Percentiles rank a stretch among this genome's conserved stretches.
phyloP scores from a whole-genome alignment of 2,888 invertebrate species.

The Diplazon laetatorius region DNA sequence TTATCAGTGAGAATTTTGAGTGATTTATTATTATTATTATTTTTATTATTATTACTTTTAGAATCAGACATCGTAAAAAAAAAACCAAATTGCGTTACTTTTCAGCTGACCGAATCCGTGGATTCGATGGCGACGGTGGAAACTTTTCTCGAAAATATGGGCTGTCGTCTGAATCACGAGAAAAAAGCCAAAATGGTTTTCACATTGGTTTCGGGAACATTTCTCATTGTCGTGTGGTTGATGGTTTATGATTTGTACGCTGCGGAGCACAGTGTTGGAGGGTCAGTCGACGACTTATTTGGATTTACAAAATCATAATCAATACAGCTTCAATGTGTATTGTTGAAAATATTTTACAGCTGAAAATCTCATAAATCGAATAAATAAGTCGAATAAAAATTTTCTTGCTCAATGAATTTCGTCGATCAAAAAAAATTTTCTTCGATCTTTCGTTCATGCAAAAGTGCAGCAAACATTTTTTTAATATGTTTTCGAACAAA shows the following conservation, averaged over 20 bases:
- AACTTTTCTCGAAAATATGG: conserved; percentile 49
- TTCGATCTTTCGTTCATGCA: too few relatives aligned
- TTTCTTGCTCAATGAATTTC: too few relatives aligned
- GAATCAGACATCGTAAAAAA: background rate
- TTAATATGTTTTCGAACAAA: too few relatives aligned
- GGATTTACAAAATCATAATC: background rate
- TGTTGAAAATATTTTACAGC: too few relatives aligned
- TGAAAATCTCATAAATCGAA: too few relatives aligned
- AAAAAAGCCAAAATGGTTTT: conserved; percentile 30
- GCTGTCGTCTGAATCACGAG: conserved; percentile 48
- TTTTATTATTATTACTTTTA: too few relatives aligned
- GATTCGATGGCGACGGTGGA: conserved; percentile 25
- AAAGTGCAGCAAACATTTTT: too few relatives aligned
- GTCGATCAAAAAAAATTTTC: too few relatives aligned
- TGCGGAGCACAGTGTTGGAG: background rate
- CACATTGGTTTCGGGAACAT: conserved; percentile 41
- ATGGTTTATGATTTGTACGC: conserved; percentile 38
- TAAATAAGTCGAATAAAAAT: too few relatives aligned
- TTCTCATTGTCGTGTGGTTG: background rate
- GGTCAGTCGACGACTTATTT: too few relatives aligned
- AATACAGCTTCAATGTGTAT: conserved; percentile 1
- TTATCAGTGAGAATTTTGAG: background rate
- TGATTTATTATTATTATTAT: too few relatives aligned
- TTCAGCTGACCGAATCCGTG: conserved; percentile 29
- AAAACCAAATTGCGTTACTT: background rate